Base-by-base conservation (phyloP, 92 coral and sea anemone species). In the Epizoanthus illoricatus region DNA sequence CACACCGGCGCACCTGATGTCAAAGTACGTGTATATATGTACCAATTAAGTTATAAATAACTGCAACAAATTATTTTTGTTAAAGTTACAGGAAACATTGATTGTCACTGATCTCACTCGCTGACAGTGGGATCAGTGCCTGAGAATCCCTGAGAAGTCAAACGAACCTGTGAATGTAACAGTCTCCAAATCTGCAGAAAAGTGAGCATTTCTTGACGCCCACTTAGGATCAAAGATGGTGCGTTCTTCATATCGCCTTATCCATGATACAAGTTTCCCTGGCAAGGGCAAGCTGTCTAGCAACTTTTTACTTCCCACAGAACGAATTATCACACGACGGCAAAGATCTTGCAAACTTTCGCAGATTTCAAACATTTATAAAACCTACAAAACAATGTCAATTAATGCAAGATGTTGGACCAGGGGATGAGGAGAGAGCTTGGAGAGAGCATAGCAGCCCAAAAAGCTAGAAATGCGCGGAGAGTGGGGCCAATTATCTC, bases 311-410 rank as follows among this genome's bases (percentile, higher is more conserved):
- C 97, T 93, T 21, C 97, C 97, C 13, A 87, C 90, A 36, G 92
- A 57, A 7, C 90, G 92, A 43, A 93, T 76, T 40, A 93, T 83
- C 11, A 85, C 92, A 59, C 94, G 92, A 64, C 97, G 94, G 79
- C 97, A 93, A n/a, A 80, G 86, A 24, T 81, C 92, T 85, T 90
- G 97, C 74, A 93, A 92, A 78, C 94, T 90, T 75, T 93, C 97
- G 71, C 92, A 93, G 43, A 75, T 60, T 80, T 84, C 80, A 49
- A 75, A 81, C 96, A 92, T 92, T 75, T 73, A 85, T 9, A 72
- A 21, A 19, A 42, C 42, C 52, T 3, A 36, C n/a, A 28, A 2
- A 28, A 28, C 36, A 28, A n/a, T n/a, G n/a, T n/a, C n/a, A n/a
- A n/a, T n/a, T n/a, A n/a, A n/a, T n/a, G n/a, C n/a, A n/a, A n/a